phyloP scores from a whole-genome alignment of 2,797 vertebrate genomes.

The Ibycter americanus region DNA sequence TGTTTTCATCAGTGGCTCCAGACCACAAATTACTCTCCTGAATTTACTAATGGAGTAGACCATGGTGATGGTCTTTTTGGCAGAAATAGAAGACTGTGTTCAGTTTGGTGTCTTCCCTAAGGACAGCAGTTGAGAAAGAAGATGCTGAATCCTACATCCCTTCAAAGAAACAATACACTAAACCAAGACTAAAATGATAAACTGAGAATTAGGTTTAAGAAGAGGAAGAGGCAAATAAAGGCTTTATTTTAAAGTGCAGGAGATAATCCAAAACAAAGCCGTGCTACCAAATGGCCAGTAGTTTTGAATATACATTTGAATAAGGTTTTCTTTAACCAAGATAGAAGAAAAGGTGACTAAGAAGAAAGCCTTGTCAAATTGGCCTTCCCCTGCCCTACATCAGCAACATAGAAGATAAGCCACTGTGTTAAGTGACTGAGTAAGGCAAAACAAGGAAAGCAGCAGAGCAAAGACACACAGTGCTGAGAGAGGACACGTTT shows the following conservation, averaged over 20 bases:
- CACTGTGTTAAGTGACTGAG: neutral
- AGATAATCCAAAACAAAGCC: neutral
- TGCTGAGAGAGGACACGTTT: neutral
- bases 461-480: neutral
- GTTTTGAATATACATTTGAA: neutral
- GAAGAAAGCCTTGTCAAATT: neutral
- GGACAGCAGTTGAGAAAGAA: neutral
- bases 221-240: neutral
- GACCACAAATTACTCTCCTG: neutral
- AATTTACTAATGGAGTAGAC: neutral
- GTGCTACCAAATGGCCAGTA: neutral
- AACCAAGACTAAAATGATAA: neutral
- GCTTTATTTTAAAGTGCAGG: neutral
- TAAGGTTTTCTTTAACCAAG: neutral
- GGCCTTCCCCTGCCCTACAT: neutral
- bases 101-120: neutral
- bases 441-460: neutral
- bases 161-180: neutral
- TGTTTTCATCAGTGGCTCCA: neutral
- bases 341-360: neutral
- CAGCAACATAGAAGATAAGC: neutral
- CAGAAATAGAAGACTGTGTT: neutral
- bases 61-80: neutral
- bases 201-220: neutral
- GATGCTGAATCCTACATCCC: neutral